Conservation (phyloP, 2,888 invertebrate species). For the Nephrotoma guestfalica region DNA sequence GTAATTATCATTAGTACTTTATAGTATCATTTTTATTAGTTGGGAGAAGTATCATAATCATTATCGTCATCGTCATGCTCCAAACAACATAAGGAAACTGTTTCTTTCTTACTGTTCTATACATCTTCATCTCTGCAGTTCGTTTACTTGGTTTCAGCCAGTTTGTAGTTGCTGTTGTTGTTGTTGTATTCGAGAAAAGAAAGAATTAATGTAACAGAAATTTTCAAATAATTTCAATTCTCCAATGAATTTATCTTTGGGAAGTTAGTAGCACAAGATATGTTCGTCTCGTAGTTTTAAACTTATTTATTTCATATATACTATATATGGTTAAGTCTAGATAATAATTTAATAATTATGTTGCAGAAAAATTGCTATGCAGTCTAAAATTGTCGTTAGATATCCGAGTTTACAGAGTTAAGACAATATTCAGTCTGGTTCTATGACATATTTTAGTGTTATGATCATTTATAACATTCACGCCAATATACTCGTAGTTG, state of each 20-base stretch:
- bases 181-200: not conserved
- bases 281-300: not conserved
- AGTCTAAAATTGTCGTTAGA: not conserved
- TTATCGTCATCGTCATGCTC: not conserved
- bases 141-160: not conserved
- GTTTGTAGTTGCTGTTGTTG: not conserved
- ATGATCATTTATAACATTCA: not conserved
- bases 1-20: not conserved
- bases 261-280: not conserved
- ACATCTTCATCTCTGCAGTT: not conserved
- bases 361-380: not conserved
- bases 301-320: too few relatives aligned
- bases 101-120: not conserved
- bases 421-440: not conserved
- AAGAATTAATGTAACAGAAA: not conserved
- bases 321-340: too few relatives aligned
- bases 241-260: not conserved
- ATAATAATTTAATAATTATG: not conserved
- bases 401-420: too few relatives aligned
- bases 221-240: not conserved
- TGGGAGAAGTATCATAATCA: not conserved
- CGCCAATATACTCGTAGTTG: too few relatives aligned
- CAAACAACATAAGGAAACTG: not conserved
- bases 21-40: not conserved
- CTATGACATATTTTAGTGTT: too few relatives aligned